Evolutionary conservation across 2,797 vertebrate genomes (phyloP), one percentile per base, ranked within the genome.

Genomic region (Glyptemys insculpta): DNA sequence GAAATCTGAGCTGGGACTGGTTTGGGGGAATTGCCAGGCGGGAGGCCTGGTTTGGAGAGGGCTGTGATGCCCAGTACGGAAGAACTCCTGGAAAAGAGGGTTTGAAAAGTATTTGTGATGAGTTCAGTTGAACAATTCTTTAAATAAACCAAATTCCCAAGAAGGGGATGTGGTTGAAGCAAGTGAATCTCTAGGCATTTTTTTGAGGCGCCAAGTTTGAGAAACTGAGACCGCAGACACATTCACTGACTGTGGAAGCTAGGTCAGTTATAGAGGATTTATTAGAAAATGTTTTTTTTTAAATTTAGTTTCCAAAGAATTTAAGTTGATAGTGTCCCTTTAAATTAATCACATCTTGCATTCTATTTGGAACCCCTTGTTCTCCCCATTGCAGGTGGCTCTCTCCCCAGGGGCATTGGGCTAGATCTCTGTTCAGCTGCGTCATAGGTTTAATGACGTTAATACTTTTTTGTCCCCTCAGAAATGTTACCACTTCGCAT

Each of bases 401-500:
- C 21, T 72, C 65, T 25, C 65, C n/a, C 5, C 11, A 23, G 11
- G 19, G 19, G 9, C 19, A 41, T 41, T 21, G 65, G 68, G n/a
- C 21, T 72, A 37, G 21, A 41, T 72, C 37, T 72, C 19, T 23
- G 68, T 41, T 41, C 68, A 72, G 9, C 68, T 41, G n/a, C 21
- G 3, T 72, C 68, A 72, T 72, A 41, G 37, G 19, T 72, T 72
- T 86, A 59, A 76, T 34, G 12, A 29, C 8, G 49, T 41, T 68
- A 62, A 18, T 21, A 2, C 83, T 84, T 97, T 92, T 96, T 79
- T 74, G n/a, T 83, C 47, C 68, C 91, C 95, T 90, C 98, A 99
- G 99, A 99, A 99, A 98, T 99, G 99, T 97, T 99, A 99, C 98
- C 99, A 99, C 98, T 99, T 99, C 98, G 95, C 99, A 93, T 99